A percentile compares a stretch with the other conserved stretches of the same genome.
These are phyloP conservation scores for Microctonus brassicae DNA, from an alignment of 2,888 invertebrate genomes.

Conservation along the genomic window DNA sequence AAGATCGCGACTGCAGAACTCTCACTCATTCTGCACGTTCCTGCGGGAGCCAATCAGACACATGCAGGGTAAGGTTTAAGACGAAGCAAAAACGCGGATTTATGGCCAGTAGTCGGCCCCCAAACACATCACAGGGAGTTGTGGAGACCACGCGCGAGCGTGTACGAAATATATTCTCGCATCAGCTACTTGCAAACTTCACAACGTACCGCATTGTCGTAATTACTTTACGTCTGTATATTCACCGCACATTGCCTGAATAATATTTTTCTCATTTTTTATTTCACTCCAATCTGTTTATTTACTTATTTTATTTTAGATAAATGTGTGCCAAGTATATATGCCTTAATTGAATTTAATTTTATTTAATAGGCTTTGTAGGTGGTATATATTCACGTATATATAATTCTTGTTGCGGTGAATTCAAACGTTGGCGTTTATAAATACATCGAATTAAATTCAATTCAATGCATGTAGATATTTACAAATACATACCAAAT, in stretches of 20 bases:
- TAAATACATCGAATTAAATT: background rate
- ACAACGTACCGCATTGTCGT: slow-evolving; percentile 42
- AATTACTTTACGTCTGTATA: slow-evolving; percentile 62
- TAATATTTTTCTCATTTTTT: slow-evolving; percentile 51
- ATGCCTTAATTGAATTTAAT: slow-evolving; percentile 67
- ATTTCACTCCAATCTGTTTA: background rate
- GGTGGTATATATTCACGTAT: slow-evolving; percentile 14
- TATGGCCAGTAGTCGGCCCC: slow-evolving; percentile 60
- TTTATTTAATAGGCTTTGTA: slow-evolving; percentile 65
- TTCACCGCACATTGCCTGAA: slow-evolving; percentile 46
- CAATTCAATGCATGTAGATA: background rate
- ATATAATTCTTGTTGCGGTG: background rate
- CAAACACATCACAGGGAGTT: slow-evolving; percentile 32
- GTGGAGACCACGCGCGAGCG: slow-evolving; percentile 14
- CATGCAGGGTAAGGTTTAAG: slow-evolving; percentile 27
- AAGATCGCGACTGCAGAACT: slow-evolving; percentile 27
- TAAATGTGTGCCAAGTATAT: slow-evolving; percentile 56
- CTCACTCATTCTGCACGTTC: slow-evolving; percentile 42
- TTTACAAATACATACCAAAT: background rate
- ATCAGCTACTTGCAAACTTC: too few species aligned
- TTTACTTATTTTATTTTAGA: background rate
- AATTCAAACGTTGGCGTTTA: background rate
- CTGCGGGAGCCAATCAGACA: slow-evolving; percentile 60
- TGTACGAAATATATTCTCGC: slow-evolving; percentile 12
- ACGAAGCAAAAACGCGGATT: slow-evolving; percentile 61